Base-by-base conservation (phyloP, 2,888 invertebrate species). In the Stramonita haemastoma region DNA sequence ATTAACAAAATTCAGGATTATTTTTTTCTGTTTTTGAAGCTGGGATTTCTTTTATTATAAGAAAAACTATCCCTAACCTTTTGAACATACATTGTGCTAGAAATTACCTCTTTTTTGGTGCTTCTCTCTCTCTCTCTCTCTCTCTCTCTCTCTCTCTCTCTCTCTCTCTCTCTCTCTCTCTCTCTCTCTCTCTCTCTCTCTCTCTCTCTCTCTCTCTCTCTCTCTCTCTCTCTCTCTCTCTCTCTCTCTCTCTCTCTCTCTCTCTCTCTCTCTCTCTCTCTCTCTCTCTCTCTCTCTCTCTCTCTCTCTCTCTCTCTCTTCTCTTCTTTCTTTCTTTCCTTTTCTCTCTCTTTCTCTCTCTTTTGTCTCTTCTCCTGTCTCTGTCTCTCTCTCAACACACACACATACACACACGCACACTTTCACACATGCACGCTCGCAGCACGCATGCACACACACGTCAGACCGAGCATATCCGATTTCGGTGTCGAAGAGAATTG, bases 251-350 rank as follows among this genome's bases (percentile, higher is more conserved):
- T 87, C 11, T 87, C 29, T 73, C 32, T n/a, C 36, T 87, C 87
- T 29, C 29, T 66, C 17, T 88, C 17, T 57, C 57, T 56, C 56
- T 79, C 81, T 34, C n/a, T 88, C 29, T 83, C 57, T 88, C 83
- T 57, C 79, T 87, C 22, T 88, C 88, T 88, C 15, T 60, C 34
- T 88, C 22, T 56, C 57, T 57, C 34, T 83, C 60, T 88, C 56
- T 85, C n/a, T n/a, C 17, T 83, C 29, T 32, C 29, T 29, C 29
- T 83, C 29, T 29, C 29, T 29, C 22, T 70, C 22, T 22, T 70
- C 70, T 70, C 22, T 70, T 22, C 22, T 70, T 22, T n/a, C n/a
- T n/a, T n/a, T n/a, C n/a, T n/a, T n/a, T n/a, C n/a, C n/a, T n/a
- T n/a, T n/a, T n/a, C n/a, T n/a, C n/a, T n/a, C n/a, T n/a, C n/a